phyloP scores from a whole-genome alignment of 2,113 vertebrate species.

The Siphamia tubifer region DNA sequence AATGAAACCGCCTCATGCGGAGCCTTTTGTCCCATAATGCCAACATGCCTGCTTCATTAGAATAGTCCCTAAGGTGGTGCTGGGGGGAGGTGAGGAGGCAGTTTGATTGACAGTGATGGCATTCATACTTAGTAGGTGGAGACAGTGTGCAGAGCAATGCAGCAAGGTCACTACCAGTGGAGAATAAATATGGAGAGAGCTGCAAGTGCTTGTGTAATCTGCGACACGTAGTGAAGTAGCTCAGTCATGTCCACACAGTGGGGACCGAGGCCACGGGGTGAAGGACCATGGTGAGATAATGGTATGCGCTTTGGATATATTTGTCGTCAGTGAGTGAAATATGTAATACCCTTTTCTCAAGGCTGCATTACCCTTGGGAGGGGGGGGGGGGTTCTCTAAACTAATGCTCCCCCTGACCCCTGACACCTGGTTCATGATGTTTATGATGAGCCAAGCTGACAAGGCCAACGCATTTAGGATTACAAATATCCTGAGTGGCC shows the following conservation, averaged over 20 bases:
- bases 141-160: constrained; percentile 47
- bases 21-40: constrained; percentile 50
- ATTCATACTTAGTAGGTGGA: constrained; percentile 60
- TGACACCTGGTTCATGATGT: constrained; percentile 17
- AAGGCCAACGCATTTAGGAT: constrained; percentile 12
- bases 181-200: constrained; percentile 56
- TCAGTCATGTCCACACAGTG: neutral
- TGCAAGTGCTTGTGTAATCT: neutral
- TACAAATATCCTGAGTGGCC: neutral
- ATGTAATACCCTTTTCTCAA: neutral
- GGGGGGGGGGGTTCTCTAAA: neutral
- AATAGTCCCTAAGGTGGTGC: constrained; percentile 46
- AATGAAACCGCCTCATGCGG: constrained; percentile 13
- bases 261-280: constrained; percentile 11
- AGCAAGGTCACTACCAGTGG: constrained; percentile 49
- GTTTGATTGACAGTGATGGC: constrained; percentile 74
- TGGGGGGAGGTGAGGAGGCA: constrained; percentile 23
- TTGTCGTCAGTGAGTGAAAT: constrained; percentile 4
- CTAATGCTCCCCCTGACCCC: constrained; percentile 2
- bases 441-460: neutral
- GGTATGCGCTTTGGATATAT: constrained; percentile 10
- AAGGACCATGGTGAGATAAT: constrained; percentile 11
- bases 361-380: neutral
- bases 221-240: constrained; percentile 1
- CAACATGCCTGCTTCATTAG: constrained; percentile 66